phyloP scores from a whole-genome alignment of 2,797 vertebrate species.

The Streptopelia turtur region DNA sequence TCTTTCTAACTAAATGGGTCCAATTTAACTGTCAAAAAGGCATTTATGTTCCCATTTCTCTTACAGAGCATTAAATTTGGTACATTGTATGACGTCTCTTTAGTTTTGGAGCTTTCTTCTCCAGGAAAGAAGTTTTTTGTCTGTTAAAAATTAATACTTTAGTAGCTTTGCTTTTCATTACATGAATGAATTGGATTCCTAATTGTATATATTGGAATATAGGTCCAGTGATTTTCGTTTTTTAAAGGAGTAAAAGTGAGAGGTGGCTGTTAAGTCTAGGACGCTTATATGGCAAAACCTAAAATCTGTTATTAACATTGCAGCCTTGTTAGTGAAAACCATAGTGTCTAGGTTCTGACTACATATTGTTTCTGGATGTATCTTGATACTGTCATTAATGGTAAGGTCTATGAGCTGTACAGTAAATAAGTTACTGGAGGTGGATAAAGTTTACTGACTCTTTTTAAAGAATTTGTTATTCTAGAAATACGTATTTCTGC shows the following conservation, averaged over 20 bases:
- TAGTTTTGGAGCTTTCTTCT: neutral
- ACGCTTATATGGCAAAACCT: neutral
- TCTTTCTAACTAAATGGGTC: conserved; percentile 71
- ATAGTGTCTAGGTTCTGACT: neutral
- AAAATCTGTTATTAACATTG: neutral
- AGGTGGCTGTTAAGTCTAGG: neutral
- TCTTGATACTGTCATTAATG: neutral
- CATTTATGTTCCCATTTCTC: conserved; percentile 75
- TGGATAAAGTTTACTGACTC: neutral
- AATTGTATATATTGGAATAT: neutral
- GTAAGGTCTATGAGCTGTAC: neutral
- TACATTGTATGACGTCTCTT: conserved; percentile 18
- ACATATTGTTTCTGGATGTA: neutral
- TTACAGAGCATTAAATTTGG: conserved; percentile 42
- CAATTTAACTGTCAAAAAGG: conserved; percentile 78
- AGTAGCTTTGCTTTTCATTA: neutral
- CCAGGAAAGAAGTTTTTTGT: neutral
- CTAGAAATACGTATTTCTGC: neutral
- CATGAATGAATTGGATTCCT: neutral
- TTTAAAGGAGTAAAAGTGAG: neutral
- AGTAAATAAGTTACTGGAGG: neutral
- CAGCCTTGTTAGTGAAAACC: neutral
- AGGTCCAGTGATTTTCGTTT: neutral
- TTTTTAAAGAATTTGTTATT: neutral
- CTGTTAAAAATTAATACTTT: conserved; percentile 15